Base-by-base conservation (phyloP, 2,888 invertebrate species). In the Hoplodrina blanda region DNA sequence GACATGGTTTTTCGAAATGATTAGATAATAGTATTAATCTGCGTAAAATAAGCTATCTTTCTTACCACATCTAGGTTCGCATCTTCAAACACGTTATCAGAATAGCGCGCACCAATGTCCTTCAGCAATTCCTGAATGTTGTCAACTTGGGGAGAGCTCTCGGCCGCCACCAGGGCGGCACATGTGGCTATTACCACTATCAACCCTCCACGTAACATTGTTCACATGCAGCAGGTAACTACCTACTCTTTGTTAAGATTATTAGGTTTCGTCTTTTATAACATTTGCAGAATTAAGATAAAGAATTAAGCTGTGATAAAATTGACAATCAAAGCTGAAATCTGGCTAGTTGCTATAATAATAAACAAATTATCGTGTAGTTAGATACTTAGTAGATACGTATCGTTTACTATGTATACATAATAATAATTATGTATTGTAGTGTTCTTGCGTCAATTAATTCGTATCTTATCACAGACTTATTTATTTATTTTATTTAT, bases 51-150 rank as follows among this genome's bases (percentile, higher is more conserved):
- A 46, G 25, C n/a, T 41, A 17, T 52, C n/a, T n/a, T 41, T 91
- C 94, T 91, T 78, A 96, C 95, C 87, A 91, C 93, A 74, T 91
- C 91, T 59, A 95, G 84, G 4, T 63, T 67, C 37, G 95, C 93
- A 87, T 96, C 95, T 89, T 94, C 92, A 4, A 88, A 53, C 19
- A 96, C 84, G 70, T 93, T 83, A 69, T 91, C 84, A 13, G 94
- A 94, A 87, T 88, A 78, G 77, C 90, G 69, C 50, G 69, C n/a
- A 53, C 65, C 80, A 6, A 83, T 73, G 41, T 74, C 83, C 61
- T 76, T 82, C 17, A 90, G 63, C 50, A 92, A 74, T 44, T 87
- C 78, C 46, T 90, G 85, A 4, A 93, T 75, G 17, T 84, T 67
- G 6, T 91, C 89, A 4, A 85, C 88, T 25, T 91, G 83, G 5